Base-by-base conservation (phyloP, 2,888 invertebrate species). In the Dastarcus helophoroides region DNA sequence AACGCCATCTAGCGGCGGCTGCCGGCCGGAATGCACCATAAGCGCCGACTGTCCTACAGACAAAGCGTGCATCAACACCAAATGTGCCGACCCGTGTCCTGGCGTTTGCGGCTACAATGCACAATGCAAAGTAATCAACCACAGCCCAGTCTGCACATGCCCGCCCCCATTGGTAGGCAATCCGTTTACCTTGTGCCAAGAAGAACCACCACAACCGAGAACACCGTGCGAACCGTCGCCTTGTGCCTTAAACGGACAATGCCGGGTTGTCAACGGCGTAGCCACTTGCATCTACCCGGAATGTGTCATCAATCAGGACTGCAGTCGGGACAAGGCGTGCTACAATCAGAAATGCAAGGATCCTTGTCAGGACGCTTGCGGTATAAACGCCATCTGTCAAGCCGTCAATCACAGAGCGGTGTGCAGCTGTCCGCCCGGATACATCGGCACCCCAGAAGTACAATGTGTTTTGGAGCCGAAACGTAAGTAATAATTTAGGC, bases 211-310 rank as follows among this genome's bases (percentile, higher is more conserved):
- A 30, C 61, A 56, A 53, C 49, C 48, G 11, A 51, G 58, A 32
- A 79, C 88, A 56, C 83, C 81, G n/a, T 89, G 89, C 63, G 74
- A 73, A 51, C 84, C 85, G 35, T 82, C 83, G 22, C 88, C 88
- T 1, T 90, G 89, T 51, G 76, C 77, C 24, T 71, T 74, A 28
- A 86, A 86, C 48, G 89, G 89, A 3, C 74, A 81, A 41, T 90
- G 90, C 53, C 72, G 75, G 33, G 68, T 78, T 1, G 67, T 76
- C 35, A 81, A 80, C 39, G 69, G 69, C 9, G 68, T 70, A 3
- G 81, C 84, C 0, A 69, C 72, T 29, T 89, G 88, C 50, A 69
- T 73, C 31, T 88, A 85, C 58, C 88, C 88, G 0, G 90, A 89
- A 58, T 90, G 90, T 57, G 67, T 89, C 3, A 77, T 82, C 31